These are phyloP conservation scores for Propsilocerus akamusi DNA, from an alignment of 1,140 invertebrate species.

Conservation along the genomic window DNA sequence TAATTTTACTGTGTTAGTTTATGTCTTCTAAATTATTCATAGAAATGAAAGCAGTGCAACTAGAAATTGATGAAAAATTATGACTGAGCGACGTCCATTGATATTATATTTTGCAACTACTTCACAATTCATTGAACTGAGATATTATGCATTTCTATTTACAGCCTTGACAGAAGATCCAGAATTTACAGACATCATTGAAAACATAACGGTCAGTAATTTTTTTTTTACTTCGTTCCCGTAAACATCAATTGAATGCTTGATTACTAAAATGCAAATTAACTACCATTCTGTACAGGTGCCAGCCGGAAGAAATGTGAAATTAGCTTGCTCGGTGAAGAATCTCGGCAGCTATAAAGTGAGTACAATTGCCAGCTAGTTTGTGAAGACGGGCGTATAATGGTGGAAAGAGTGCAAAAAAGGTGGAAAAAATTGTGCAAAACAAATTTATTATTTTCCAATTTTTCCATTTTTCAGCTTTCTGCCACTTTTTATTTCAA, in stretches of 20 bases:
- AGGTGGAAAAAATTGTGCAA: background rate
- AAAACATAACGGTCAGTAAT: conserved; percentile 35
- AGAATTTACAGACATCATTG: conserved; percentile 46
- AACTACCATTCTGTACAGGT: conserved; percentile 15
- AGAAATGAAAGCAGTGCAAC: no score
- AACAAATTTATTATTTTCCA: conserved; percentile 1
- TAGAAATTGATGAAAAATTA: no score
- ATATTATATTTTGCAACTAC: no score
- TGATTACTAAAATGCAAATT: no score
- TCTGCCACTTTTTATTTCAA: background rate
- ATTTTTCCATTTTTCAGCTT: no score
- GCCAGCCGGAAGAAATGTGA: conserved; percentile 66
- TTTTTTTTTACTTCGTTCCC: background rate
- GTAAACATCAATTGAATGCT: background rate
- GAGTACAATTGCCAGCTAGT: conserved; percentile 14
- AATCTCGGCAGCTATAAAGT: conserved; percentile 74
- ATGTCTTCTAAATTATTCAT: no score
- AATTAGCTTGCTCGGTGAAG: conserved; percentile 74
- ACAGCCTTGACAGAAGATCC: conserved; percentile 43
- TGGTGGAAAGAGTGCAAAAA: no score
- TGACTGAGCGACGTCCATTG: no score
- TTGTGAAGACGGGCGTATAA: no score
- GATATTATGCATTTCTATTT: no score
- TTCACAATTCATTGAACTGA: no score
- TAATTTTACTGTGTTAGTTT: no score